Conservation (phyloP, 2,113 vertebrate genomes). For the Seriola dumerili region DNA sequence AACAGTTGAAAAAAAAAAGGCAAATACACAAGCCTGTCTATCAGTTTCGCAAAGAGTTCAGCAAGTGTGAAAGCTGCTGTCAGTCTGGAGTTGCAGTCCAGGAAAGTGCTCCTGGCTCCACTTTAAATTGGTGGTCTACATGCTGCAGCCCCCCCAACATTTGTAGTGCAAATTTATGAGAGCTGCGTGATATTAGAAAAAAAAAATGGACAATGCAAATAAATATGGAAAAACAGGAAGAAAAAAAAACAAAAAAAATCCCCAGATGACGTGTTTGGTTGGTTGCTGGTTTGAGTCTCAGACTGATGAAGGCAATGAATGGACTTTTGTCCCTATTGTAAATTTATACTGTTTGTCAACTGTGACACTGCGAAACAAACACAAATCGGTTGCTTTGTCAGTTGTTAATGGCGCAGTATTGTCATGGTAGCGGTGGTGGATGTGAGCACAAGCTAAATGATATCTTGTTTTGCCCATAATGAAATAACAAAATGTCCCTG, state of each 20-base stretch:
- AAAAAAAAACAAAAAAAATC: too few species aligned
- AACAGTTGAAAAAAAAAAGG: not conserved
- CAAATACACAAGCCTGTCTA: not conserved
- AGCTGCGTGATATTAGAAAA: too few species aligned
- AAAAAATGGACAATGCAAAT: too few species aligned
- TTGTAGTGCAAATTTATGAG: not conserved
- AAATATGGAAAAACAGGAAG: too few species aligned
- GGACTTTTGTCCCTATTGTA: too few species aligned
- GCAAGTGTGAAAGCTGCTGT: not conserved
- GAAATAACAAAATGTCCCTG: not conserved
- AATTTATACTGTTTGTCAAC: too few species aligned
- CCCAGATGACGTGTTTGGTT: too few species aligned
- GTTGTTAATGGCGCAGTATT: not conserved
- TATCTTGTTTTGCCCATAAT: not conserved
- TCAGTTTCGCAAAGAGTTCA: too few species aligned
- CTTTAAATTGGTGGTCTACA: not conserved
- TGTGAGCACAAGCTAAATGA: not conserved
- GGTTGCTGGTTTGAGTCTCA: too few species aligned
- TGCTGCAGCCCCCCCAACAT: not conserved
- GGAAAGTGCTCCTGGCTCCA: not conserved
- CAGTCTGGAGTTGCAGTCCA: not conserved
- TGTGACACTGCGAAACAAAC: not conserved
- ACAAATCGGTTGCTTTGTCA: not conserved
- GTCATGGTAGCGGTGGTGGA: not conserved
- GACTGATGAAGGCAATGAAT: too few species aligned